Conservation (phyloP, 2,113 vertebrate genomes). For the Otolemur garnettii region DNA sequence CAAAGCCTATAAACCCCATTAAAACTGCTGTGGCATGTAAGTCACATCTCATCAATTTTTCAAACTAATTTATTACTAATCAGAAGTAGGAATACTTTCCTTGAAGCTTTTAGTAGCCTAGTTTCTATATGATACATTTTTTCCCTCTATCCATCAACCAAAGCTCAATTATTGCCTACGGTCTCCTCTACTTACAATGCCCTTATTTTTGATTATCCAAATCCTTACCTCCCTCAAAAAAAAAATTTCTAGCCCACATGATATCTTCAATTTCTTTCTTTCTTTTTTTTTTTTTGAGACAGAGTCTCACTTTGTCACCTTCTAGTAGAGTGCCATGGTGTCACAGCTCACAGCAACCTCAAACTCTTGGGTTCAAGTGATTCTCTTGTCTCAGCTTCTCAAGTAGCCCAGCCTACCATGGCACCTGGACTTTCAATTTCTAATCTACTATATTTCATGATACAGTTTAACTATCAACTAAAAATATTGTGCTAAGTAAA, state of each 20-base stretch:
- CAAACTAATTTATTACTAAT: neutral
- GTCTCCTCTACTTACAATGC: neutral
- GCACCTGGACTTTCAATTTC: neutral
- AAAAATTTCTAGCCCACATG: neutral
- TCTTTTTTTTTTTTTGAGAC: too few species aligned
- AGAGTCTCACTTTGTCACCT: too few species aligned
- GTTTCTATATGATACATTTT: neutral
- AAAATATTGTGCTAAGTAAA: constrained; percentile 24
- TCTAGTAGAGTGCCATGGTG: too few species aligned
- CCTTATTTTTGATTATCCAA: neutral
- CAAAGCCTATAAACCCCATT: constrained; percentile 7
- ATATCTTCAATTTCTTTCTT: constrained; percentile 2
- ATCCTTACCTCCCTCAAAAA: constrained; percentile 1
- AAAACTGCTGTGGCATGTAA: neutral
- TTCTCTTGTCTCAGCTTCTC: too few species aligned
- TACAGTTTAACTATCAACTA: constrained; percentile 21
- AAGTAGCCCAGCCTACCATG: too few species aligned
- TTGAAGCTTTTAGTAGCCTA: neutral
- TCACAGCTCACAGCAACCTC: too few species aligned
- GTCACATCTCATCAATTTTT: neutral
- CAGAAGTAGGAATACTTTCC: neutral
- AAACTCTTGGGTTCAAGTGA: too few species aligned
- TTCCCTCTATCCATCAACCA: neutral
- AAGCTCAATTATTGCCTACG: neutral
- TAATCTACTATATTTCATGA: constrained; percentile 23